A percentile compares a stretch with the other conserved stretches of the same genome.
These are phyloP conservation scores for Nycticryphes semicollaris DNA, from an alignment of 2,113 vertebrate species.

Conservation along the genomic window DNA sequence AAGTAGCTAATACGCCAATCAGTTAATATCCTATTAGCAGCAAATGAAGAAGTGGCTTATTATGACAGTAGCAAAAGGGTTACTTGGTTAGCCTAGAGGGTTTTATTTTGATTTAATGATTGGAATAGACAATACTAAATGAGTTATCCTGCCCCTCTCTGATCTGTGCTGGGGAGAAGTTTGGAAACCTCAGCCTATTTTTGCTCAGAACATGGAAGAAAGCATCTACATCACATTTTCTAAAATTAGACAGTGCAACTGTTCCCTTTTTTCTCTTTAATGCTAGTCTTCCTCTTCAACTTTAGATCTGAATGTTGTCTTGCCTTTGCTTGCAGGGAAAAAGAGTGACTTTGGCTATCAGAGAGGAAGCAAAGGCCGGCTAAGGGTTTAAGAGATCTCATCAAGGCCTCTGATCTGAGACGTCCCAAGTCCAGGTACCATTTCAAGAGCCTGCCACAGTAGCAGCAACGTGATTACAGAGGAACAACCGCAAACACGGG, in stretches of 20 bases:
- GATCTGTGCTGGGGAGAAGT: not conserved
- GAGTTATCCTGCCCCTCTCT: not conserved
- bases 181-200: conserved; percentile 16
- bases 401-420: not conserved
- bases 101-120: not conserved
- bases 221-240: not conserved
- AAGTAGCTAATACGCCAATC: not conserved
- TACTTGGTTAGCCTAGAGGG: not conserved
- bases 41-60: not conserved
- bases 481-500: rapidly evolving
- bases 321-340: not conserved
- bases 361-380: not conserved
- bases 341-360: not conserved
- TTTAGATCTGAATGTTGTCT: not conserved
- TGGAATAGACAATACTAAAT: not conserved
- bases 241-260: not conserved
- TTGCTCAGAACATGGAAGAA: not conserved
- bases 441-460: not conserved
- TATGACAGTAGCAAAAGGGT: not conserved
- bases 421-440: not conserved
- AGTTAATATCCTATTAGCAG: not conserved
- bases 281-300: not conserved
- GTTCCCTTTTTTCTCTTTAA: not conserved
- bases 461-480: not conserved
- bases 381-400: not conserved